Conservation (phyloP, 2,888 invertebrate genomes). For the Tupiocoris notatus region DNA sequence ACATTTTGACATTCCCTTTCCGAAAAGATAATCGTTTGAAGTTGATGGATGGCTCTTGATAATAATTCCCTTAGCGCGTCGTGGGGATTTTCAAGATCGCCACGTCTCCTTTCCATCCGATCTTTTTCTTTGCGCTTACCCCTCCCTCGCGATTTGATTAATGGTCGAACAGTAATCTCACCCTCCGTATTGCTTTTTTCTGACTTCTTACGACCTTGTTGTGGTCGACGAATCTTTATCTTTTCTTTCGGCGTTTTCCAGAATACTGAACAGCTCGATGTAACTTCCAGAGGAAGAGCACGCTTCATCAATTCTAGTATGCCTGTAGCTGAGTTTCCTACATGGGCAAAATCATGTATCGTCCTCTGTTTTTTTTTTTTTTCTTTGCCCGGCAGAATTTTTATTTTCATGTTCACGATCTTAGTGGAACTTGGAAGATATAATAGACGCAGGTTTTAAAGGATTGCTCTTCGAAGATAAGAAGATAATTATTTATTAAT, state of each 20-base stretch:
- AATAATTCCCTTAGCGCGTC: neutral
- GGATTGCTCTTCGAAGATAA: no score
- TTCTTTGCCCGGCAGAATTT: no score
- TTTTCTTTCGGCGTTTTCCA: neutral
- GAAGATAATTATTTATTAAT: no score
- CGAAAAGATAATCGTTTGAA: neutral
- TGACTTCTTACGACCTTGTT: neutral
- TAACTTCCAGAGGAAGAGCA: neutral
- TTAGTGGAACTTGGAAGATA: no score
- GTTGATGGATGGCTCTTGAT: neutral
- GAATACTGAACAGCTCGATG: neutral
- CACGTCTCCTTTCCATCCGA: neutral
- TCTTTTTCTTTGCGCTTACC: no score
- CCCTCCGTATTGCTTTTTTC: neutral
- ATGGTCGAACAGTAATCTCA: neutral
- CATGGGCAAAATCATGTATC: neutral
- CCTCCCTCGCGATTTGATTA: neutral
- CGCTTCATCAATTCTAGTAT: neutral
- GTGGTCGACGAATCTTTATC: no score
- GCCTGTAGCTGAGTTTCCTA: neutral
- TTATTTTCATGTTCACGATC: no score
- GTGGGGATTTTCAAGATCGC: neutral
- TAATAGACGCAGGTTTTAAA: no score
- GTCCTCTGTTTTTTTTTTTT: neutral
- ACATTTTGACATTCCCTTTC: neutral